Percentiles rank a stretch among this genome's conserved stretches.
Conservation (phyloP, 2,113 vertebrate genomes). For the Numida meleagris region DNA sequence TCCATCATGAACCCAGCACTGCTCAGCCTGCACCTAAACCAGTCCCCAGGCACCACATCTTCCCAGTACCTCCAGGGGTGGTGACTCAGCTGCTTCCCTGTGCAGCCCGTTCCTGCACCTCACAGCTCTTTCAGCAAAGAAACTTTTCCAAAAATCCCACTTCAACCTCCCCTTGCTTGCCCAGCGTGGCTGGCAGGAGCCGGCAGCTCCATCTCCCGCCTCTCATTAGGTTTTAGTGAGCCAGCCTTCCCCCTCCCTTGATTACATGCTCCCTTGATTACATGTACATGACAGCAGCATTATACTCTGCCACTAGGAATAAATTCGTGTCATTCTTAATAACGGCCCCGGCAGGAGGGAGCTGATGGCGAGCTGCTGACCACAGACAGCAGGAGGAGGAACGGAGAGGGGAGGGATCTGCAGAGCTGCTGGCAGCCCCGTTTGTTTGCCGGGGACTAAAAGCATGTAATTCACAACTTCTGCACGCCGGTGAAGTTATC, state of each 20-base stretch:
- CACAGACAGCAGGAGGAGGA: neutral
- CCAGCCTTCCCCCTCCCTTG: neutral
- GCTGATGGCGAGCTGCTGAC: neutral
- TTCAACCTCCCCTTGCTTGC: neutral
- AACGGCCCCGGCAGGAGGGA: neutral
- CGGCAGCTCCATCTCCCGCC: neutral
- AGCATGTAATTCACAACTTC: constrained; percentile 73
- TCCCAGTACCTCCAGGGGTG: neutral
- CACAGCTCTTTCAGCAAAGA: neutral
- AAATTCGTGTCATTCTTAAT: constrained; percentile 18
- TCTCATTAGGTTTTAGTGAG: neutral
- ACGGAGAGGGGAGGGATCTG: neutral
- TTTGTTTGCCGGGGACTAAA: constrained; percentile 18
- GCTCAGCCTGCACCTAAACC: neutral
- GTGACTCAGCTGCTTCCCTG: neutral
- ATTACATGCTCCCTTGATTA: neutral
- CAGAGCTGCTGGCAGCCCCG: constrained; percentile 14
- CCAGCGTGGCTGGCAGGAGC: neutral
- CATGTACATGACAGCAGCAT: neutral
- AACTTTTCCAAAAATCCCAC: neutral
- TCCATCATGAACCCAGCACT: neutral
- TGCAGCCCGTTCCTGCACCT: too few relatives aligned
- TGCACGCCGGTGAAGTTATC: constrained; percentile 65
- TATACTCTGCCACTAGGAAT: neutral
- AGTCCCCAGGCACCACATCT: neutral